Percentiles rank a stretch among this genome's conserved stretches.
Evolutionary conservation across 2,888 invertebrate species (phyloP).

Genomic region (Agrochola macilenta): DNA sequence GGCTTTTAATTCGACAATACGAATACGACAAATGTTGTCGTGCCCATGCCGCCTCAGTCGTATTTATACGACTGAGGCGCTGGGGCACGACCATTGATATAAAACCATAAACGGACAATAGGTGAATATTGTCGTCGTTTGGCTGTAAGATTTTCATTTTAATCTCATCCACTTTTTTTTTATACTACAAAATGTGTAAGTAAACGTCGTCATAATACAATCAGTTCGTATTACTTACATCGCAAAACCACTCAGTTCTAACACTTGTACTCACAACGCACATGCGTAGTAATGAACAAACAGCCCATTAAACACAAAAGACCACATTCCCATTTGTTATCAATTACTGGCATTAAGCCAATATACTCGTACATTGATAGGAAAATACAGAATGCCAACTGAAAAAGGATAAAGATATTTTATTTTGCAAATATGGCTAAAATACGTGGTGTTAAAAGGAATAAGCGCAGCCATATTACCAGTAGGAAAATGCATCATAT

Average conservation of each 20-base stretch:
- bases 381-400: constrained; percentile 39
- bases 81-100: too few species aligned
- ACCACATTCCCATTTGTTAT: constrained; percentile 61
- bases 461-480: too few species aligned
- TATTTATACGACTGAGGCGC: too few species aligned
- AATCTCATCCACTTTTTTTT: neutral
- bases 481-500: too few species aligned
- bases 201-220: neutral
- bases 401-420: too few species aligned
- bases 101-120: neutral
- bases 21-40: too few species aligned
- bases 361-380: constrained; percentile 29
- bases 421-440: too few species aligned
- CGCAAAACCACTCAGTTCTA: constrained; percentile 2
- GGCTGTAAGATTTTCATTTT: neutral
- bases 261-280: constrained; percentile 46
- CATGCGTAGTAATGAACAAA: constrained; percentile 52
- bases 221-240: neutral
- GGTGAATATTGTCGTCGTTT: neutral
- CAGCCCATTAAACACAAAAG: constrained; percentile 57
- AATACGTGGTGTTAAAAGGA: too few species aligned
- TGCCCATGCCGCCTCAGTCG: too few species aligned
- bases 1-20: too few species aligned
- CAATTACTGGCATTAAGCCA: constrained; percentile 44
- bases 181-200: too few species aligned